Conservation (phyloP, 1,140 invertebrate species). For the Cardiocondyla obscurior region DNA sequence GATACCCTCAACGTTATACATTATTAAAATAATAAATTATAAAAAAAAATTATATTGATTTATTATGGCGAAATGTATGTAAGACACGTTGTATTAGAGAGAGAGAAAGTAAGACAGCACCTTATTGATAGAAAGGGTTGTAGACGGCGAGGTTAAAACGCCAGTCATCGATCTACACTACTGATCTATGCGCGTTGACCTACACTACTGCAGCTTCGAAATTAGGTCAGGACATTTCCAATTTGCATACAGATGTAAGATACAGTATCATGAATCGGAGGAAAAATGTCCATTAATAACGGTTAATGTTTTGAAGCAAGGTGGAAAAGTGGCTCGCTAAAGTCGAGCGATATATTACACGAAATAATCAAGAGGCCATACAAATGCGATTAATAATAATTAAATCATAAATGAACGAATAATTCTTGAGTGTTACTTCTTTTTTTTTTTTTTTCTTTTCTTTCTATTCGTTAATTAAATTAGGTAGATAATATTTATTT, state of each 20-base stretch:
- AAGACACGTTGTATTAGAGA: not conserved
- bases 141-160: not conserved
- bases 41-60: not conserved
- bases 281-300: slow-evolving; percentile 52
- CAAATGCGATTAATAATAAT: not conserved
- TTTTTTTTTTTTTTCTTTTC: too few species aligned
- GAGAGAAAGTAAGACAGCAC: not conserved
- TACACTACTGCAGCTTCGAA: slow-evolving; percentile 35
- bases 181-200: slow-evolving; percentile 50
- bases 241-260: slow-evolving; percentile 40
- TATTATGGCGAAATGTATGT: not conserved
- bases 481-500: not conserved
- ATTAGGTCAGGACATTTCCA: slow-evolving; percentile 52
- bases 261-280: slow-evolving; percentile 22
- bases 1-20: not conserved
- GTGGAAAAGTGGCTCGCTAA: not conserved
- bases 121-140: not conserved
- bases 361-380: not conserved
- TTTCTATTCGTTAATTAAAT: not conserved
- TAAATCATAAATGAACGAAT: not conserved
- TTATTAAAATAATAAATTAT: slow-evolving; percentile 1
- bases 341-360: not conserved
- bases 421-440: not conserved
- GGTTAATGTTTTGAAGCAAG: not conserved
- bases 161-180: slow-evolving; percentile 46